Conservation (phyloP, 1,140 invertebrate genomes). For the Bicyclus anynana region DNA sequence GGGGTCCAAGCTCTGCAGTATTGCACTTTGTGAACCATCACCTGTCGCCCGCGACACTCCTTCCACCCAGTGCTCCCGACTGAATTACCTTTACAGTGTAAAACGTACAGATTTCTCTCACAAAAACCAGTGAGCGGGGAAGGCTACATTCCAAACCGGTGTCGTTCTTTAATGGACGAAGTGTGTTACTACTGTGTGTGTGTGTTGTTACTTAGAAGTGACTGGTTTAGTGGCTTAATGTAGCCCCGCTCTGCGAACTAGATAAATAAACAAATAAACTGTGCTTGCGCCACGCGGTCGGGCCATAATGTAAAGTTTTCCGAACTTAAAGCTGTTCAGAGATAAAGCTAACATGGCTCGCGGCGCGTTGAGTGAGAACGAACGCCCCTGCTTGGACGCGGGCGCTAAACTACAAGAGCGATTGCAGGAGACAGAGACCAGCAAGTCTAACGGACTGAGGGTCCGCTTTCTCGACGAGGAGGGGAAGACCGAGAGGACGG, state of each 20-base stretch:
- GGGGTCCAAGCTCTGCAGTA: conserved; percentile 38
- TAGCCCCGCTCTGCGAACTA: conserved; percentile 33
- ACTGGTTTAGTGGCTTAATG: conserved; percentile 40
- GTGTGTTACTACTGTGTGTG: conserved; percentile 62
- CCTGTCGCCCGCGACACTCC: conserved; percentile 24
- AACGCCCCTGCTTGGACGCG: conserved; percentile 58
- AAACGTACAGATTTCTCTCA: conserved; percentile 37
- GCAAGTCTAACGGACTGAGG: conserved; percentile 55
- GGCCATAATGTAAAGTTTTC: conserved; percentile 50
- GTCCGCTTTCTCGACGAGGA: conserved; percentile 69
- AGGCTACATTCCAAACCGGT: conserved; percentile 73
- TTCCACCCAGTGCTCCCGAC: conserved; percentile 31
- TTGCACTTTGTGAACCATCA: conserved; percentile 29
- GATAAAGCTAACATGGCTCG: conserved; percentile 56
- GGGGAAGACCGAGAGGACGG: conserved; percentile 70
- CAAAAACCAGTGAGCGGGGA: conserved; percentile 57
- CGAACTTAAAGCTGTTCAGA: conserved; percentile 20
- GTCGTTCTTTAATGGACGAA: conserved; percentile 69
- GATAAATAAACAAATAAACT: conserved; percentile 13
- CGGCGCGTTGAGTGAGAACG: conserved; percentile 61
- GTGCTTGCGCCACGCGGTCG: conserved; percentile 12
- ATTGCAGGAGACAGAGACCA: conserved; percentile 54
- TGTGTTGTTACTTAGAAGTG: conserved; percentile 52
- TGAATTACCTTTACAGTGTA: conserved; percentile 33
- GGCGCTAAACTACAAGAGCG: conserved; percentile 58